These are phyloP conservation scores for Malurus cyaneus DNA, from an alignment of 2,113 vertebrate genomes.

Conservation along the genomic window DNA sequence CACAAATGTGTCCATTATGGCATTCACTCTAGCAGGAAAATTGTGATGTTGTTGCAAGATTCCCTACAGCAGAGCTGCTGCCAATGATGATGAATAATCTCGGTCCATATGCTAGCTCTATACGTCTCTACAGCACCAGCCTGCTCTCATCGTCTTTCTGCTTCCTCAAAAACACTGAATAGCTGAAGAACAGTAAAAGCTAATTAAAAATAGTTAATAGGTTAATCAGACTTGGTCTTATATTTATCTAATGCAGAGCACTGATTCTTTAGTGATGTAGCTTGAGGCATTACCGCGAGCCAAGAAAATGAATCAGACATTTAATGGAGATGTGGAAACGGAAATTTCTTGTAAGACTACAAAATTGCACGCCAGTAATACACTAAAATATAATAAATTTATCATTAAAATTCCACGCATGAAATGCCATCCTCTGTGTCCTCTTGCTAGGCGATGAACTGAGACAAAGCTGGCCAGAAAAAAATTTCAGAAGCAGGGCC, in stretches of 20 bases:
- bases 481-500: background rate
- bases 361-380: slow-evolving; percentile 54
- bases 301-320: slow-evolving; percentile 71
- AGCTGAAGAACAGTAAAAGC: slow-evolving; percentile 57
- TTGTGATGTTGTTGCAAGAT: slow-evolving; percentile 42
- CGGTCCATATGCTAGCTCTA: background rate
- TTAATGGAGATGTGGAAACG: slow-evolving; percentile 69
- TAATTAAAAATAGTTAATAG: slow-evolving; percentile 71
- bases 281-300: slow-evolving; percentile 37
- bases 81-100: slow-evolving; percentile 41
- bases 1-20: slow-evolving; percentile 36
- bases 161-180: slow-evolving; percentile 12
- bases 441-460: background rate
- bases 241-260: slow-evolving; percentile 60
- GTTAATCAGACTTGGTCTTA: slow-evolving; percentile 59
- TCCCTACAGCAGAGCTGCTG: slow-evolving; percentile 10
- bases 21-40: slow-evolving; percentile 46
- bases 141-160: slow-evolving; percentile 2
- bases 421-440: background rate
- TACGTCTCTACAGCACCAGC: background rate
- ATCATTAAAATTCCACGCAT: slow-evolving; percentile 64
- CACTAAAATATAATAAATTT: slow-evolving; percentile 61
- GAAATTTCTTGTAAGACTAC: slow-evolving; percentile 72
- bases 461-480: background rate
- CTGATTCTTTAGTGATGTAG: slow-evolving; percentile 48